Evolutionary conservation across 2,113 vertebrate species (phyloP).

Genomic region (Leucosticte australis): DNA sequence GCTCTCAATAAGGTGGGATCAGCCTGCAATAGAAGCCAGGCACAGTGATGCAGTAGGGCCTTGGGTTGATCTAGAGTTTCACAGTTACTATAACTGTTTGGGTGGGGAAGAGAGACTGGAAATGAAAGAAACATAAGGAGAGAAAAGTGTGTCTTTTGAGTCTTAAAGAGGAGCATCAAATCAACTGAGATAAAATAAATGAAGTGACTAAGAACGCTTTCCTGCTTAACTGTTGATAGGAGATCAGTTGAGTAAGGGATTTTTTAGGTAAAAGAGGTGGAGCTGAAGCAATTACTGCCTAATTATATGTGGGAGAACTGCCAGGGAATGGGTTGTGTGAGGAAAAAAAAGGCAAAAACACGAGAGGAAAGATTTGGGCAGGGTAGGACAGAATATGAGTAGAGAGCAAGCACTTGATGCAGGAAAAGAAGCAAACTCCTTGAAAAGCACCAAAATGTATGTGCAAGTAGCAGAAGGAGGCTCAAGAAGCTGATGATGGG

Average conservation of each 20-base stretch:
- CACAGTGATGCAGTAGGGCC: not conserved
- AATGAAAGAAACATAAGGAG: not conserved
- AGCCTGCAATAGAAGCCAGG: not conserved
- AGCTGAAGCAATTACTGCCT: slow-evolving; percentile 2
- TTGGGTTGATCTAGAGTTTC: not conserved
- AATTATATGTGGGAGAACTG: not conserved
- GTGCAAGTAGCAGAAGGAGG: not conserved
- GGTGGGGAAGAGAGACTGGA: not conserved
- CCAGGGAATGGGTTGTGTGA: not conserved
- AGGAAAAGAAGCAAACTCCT: not conserved
- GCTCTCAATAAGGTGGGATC: not conserved
- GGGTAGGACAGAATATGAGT: not conserved
- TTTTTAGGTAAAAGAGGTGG: not conserved
- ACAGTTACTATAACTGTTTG: not conserved
- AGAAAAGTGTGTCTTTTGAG: not conserved
- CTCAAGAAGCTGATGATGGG: not conserved
- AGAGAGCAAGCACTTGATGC: not conserved
- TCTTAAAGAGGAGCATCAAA: not conserved
- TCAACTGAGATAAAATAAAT: not conserved
- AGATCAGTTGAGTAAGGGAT: not conserved
- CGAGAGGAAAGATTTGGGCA: not conserved
- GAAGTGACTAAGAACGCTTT: not conserved
- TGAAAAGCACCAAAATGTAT: not conserved
- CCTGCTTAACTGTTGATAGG: not conserved
- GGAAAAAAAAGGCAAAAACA: not conserved